These are phyloP conservation scores for Chauna torquata DNA, from an alignment of 2,113 vertebrate genomes.

Conservation along the genomic window DNA sequence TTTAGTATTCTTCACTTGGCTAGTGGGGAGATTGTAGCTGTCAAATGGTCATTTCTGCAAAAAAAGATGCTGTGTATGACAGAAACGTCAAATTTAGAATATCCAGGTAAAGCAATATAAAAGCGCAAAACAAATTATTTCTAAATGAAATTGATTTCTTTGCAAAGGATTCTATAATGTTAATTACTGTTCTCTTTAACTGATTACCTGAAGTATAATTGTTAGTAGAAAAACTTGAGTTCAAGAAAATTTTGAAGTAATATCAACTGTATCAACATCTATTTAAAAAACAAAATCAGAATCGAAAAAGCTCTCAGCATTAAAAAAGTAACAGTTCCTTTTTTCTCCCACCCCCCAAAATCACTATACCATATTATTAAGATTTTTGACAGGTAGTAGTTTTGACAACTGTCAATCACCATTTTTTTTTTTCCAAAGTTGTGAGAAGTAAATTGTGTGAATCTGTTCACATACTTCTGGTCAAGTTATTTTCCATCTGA, in stretches of 20 bases:
- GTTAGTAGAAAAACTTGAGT: neutral
- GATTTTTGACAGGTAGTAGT: neutral
- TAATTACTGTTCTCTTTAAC: constrained; percentile 14
- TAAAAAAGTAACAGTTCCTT: neutral
- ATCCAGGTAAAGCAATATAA: neutral
- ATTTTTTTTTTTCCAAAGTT: neutral
- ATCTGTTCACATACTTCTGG: neutral
- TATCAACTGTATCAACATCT: neutral
- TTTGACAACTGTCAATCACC: neutral
- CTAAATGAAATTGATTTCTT: neutral
- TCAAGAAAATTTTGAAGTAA: neutral
- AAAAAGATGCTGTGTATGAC: neutral
- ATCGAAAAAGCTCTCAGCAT: rapidly evolving
- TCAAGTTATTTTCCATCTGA: neutral
- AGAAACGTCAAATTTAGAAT: constrained; percentile 15
- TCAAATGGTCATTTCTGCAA: neutral
- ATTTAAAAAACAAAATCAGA: neutral
- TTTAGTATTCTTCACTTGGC: neutral
- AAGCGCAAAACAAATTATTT: neutral
- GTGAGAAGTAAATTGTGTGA: neutral
- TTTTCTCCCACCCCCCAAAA: neutral
- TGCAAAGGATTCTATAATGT: neutral
- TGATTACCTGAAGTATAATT: neutral
- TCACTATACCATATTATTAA: neutral
- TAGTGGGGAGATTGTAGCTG: neutral